These are phyloP conservation scores for Araneus ventricosus DNA, from an alignment of 1,140 invertebrate genomes.

Conservation along the genomic window DNA sequence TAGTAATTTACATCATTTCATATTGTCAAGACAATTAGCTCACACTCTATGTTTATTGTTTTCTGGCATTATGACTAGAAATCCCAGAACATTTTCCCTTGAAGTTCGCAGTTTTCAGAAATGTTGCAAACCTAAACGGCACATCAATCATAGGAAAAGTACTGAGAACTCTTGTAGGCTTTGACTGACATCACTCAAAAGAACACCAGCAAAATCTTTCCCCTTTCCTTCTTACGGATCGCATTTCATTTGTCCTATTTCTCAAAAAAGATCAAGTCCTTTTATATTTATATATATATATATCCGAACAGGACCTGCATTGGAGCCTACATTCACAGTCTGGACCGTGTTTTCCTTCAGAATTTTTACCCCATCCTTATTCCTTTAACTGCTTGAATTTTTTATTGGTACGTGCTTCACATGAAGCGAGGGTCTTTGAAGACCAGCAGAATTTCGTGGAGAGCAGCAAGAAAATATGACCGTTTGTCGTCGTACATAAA, in stretches of 20 bases:
- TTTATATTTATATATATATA: background rate
- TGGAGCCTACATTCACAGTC: background rate
- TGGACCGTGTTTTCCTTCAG: constrained; percentile 23
- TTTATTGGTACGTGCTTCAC: constrained; percentile 44
- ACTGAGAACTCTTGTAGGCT: background rate
- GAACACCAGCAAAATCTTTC: background rate
- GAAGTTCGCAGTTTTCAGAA: too few relatives aligned
- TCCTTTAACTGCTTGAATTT: constrained; percentile 43
- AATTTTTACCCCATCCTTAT: constrained; percentile 28
- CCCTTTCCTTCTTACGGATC: background rate
- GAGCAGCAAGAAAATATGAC: constrained; percentile 19
- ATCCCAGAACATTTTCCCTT: too few relatives aligned
- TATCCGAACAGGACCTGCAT: background rate
- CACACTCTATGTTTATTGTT: too few relatives aligned
- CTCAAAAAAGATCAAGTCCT: constrained; percentile 6
- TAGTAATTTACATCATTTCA: too few relatives aligned
- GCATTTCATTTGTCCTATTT: constrained; percentile 22
- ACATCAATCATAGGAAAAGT: too few relatives aligned
- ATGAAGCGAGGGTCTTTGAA: constrained; percentile 25
- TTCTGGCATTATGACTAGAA: too few relatives aligned
- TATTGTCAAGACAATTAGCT: too few relatives aligned
- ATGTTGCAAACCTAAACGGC: too few relatives aligned
- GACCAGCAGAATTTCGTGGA: constrained; percentile 6
- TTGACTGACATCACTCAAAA: constrained; percentile 9
- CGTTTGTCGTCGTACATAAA: constrained; percentile 38